Evolutionary conservation across 2,888 invertebrate species (phyloP), one percentile per base, ranked within the genome.

Genomic region (Carpatolechia fugitivella): DNA sequence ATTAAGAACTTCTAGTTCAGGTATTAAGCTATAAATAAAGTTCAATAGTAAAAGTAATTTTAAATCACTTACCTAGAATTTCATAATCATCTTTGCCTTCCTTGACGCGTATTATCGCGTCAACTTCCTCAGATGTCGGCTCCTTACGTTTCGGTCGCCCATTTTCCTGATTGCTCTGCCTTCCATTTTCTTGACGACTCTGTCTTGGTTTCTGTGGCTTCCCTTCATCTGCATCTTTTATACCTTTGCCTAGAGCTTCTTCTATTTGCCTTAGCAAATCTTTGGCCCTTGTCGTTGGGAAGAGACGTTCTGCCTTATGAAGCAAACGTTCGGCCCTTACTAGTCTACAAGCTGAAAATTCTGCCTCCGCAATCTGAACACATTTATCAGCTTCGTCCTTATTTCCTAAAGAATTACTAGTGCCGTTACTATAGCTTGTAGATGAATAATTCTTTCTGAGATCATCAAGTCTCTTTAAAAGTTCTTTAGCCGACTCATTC

Each of bases 401-500:
- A 7, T 47, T 47, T 30, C 47, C 31, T 14, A 29, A 13, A 13
- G 47, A 30, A 29, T 6, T 10, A 7, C 30, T 8, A 30, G 29
- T 14, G 8, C 29, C n/a, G 24, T 30, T 40, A 24, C 24, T 10
- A 30, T 47, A 47, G 10, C 31, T 30, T 1, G 47, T 47, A 29
- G 31, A 7, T 7, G 47, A 47, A 30, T 30, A 30, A 30, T 31
- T 29, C 5, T 30, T 29, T 47, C 30, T 24, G 1, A 41, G 24
- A 11, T 41, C 41, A 11, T 41, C 41, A 11, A 41, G 41, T 41
- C 20, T 47, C 4, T 13, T 40, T 56, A 88, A 64, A 77, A 85
- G 82, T 66, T 74, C 94, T 91, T 95, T 94, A 4, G 95, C 95
- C 80, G 91, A 92, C 60, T 93, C 91, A 10, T 94, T 93, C 3